A percentile compares a stretch with the other conserved stretches of the same genome.
These are phyloP conservation scores for Onychomys arenicola DNA, from an alignment of 2,797 vertebrate species.

Conservation along the genomic window DNA sequence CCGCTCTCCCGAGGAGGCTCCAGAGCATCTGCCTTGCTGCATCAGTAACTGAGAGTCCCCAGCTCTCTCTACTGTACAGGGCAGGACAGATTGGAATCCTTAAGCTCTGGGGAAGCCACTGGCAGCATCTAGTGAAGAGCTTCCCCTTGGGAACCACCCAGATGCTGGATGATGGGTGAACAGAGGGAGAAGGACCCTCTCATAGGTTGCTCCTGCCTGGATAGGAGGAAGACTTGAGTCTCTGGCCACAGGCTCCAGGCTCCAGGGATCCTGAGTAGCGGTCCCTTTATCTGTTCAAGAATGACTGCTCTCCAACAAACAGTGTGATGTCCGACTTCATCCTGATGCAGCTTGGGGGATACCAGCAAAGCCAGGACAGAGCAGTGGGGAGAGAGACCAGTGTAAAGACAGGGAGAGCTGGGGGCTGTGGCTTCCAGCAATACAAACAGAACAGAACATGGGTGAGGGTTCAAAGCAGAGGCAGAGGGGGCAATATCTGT, in stretches of 20 bases:
- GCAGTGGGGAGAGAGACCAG: not conserved
- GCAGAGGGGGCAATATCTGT: no score
- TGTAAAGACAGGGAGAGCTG: not conserved
- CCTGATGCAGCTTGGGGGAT: not conserved
- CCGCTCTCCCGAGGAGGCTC: not conserved
- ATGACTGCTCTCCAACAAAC: not conserved
- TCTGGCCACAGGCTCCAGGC: not conserved
- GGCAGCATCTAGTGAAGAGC: no score
- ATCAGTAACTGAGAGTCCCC: not conserved
- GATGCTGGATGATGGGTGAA: not conserved
- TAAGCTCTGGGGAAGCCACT: not conserved
- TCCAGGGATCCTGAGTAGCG: not conserved
- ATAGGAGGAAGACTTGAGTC: not conserved
- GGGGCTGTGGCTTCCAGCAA: not conserved
- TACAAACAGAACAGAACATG: not conserved
- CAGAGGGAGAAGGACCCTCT: no score
- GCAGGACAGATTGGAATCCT: not conserved
- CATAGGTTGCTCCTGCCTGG: rapidly evolving
- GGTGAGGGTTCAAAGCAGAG: not conserved
- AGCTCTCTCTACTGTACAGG: not conserved
- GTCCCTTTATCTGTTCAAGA: conserved; percentile 2
- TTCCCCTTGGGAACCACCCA: no score
- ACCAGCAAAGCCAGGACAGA: not conserved
- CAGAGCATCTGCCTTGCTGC: not conserved
- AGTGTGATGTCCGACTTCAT: not conserved